phyloP scores from a whole-genome alignment of 2,113 vertebrate species.

The Sula dactylatra region DNA sequence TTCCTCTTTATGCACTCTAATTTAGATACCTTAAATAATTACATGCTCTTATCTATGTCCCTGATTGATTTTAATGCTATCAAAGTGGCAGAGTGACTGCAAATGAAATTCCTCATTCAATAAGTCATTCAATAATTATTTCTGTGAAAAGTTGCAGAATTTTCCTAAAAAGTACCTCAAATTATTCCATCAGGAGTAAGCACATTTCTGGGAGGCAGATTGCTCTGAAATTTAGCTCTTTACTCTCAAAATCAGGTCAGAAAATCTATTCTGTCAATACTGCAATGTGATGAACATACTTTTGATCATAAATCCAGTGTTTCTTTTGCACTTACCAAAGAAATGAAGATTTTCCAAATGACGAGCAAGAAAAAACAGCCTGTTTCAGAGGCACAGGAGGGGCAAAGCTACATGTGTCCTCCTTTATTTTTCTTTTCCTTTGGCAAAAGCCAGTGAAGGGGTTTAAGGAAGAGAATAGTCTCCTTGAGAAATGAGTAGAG shows the following conservation, averaged over 20 bases:
- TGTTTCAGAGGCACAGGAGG: neutral
- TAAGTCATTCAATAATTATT: neutral
- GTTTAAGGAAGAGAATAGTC: neutral
- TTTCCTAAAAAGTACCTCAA: neutral
- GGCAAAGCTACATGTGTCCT: neutral
- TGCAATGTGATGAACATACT: neutral
- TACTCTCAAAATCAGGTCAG: neutral
- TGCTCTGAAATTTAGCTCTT: neutral
- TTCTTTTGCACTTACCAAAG: neutral
- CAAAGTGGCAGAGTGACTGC: neutral
- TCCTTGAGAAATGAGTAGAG: neutral
- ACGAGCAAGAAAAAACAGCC: neutral
- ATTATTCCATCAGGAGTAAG: neutral
- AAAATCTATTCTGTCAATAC: neutral
- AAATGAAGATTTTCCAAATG: neutral
- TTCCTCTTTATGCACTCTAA: neutral
- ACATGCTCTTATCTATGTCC: neutral
- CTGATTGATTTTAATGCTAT: neutral
- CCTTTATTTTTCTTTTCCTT: neutral
- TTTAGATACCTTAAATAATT: neutral
- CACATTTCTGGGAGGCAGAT: neutral
- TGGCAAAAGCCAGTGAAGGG: neutral
- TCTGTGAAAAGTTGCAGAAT: neutral
- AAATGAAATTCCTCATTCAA: neutral
- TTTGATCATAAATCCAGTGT: neutral